phyloP scores from a whole-genome alignment of 2,113 vertebrate species.

The Nerophis ophidion region DNA sequence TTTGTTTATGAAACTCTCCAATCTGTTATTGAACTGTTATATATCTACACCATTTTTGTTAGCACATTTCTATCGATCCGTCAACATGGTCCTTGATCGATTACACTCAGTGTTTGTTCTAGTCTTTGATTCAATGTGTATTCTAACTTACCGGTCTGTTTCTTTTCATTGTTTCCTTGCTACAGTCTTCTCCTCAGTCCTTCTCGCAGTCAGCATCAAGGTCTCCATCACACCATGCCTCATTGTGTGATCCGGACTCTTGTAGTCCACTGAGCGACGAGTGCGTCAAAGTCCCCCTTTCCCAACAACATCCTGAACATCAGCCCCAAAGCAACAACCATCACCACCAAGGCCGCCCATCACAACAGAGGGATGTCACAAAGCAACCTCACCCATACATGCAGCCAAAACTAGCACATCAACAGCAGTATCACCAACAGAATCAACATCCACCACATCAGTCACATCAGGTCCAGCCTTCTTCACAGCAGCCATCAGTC shows the following conservation, averaged over 20 bases:
- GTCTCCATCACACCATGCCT: conserved; percentile 43
- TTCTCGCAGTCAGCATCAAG: conserved; percentile 32
- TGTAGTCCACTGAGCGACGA: conserved; percentile 80
- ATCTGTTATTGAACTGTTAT: neutral
- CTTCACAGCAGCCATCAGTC: conserved; percentile 68
- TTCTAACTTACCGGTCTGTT: neutral
- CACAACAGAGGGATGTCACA: conserved; percentile 33
- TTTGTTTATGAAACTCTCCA: too few species aligned
- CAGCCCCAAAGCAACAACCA: conserved; percentile 49
- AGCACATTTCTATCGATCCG: neutral
- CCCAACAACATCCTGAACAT: conserved; percentile 51
- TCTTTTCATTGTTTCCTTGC: neutral
- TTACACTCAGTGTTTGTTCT: neutral
- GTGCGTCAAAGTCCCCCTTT: conserved; percentile 72
- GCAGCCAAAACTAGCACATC: conserved; percentile 23
- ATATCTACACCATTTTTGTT: neutral
- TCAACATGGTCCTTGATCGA: neutral
- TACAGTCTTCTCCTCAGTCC: conserved; percentile 33
- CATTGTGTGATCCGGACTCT: conserved; percentile 76
- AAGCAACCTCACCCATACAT: conserved; percentile 21
- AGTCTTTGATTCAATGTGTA: too few species aligned
- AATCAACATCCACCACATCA: conserved; percentile 25
- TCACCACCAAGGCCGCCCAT: conserved; percentile 28
- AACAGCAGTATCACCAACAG: conserved; percentile 16
- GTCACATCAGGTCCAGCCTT: conserved; percentile 24